Percentiles rank a stretch among this genome's conserved stretches.
These are phyloP conservation scores for Sinodicranocentrus sp. DNA, from an alignment of 2,888 invertebrate species.

Conservation along the genomic window DNA sequence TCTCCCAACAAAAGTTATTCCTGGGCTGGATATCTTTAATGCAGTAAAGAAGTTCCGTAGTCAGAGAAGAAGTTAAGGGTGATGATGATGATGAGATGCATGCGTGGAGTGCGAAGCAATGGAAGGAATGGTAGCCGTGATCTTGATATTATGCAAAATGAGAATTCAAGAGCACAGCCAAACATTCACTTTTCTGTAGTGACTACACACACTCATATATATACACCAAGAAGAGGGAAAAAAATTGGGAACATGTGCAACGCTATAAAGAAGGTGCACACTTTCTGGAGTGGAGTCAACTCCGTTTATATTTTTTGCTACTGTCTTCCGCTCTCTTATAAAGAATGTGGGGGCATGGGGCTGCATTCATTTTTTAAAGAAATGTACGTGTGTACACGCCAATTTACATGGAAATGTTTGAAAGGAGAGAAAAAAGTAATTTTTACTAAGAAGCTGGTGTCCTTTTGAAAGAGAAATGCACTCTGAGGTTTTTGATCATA, in stretches of 20 bases:
- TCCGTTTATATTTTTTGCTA: background rate
- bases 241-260: no score
- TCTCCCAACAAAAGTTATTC: conserved; percentile 14
- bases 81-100: conserved; percentile 19
- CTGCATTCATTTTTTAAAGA: no score
- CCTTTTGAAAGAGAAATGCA: no score
- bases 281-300: no score
- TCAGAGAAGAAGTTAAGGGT: background rate
- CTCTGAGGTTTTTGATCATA: no score
- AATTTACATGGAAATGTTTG: no score
- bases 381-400: no score
- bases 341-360: no score
- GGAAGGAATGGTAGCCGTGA: conserved; percentile 31
- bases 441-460: no score
- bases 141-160: conserved; percentile 66
- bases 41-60: background rate
- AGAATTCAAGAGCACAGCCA: conserved; percentile 51
- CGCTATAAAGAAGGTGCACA: no score
- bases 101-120: conserved; percentile 7
- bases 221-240: background rate
- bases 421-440: no score
- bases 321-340: background rate
- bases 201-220: no score
- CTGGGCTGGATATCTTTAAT: background rate
- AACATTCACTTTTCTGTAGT: background rate